phyloP scores from a whole-genome alignment of 2,113 vertebrate genomes.

The Chitala chitala region DNA sequence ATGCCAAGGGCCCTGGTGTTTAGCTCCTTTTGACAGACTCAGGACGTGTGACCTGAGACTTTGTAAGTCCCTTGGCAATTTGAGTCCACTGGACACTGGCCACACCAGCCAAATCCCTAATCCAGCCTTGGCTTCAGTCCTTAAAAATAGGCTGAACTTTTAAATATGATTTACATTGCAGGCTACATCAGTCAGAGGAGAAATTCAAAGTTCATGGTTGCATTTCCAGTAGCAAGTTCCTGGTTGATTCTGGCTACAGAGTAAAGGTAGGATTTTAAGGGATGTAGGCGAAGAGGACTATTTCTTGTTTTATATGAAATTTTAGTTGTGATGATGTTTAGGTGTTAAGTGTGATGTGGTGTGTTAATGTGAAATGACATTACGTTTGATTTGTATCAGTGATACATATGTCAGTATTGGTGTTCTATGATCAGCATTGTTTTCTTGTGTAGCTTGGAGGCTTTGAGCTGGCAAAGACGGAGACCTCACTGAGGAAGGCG shows the following conservation, averaged over 20 bases:
- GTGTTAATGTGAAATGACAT: not conserved
- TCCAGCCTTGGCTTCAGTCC: not conserved
- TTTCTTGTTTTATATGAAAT: too few species aligned
- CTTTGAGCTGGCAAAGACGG: conserved; percentile 75
- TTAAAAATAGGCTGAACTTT: not conserved
- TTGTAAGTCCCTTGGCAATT: too few species aligned
- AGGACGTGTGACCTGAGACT: too few species aligned
- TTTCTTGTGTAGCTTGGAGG: conserved; percentile 65
- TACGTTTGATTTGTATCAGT: too few species aligned
- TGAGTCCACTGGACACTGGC: too few species aligned
- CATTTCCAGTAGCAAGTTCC: conserved; percentile 75
- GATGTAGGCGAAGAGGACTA: too few species aligned
- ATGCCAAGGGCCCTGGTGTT: too few species aligned
- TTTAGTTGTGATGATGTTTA: too few species aligned
- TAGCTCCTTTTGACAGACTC: too few species aligned
- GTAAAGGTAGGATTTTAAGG: conserved; percentile 68
- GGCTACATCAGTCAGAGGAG: conserved; percentile 71
- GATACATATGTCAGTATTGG: not conserved
- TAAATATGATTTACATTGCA: conserved; percentile 36
- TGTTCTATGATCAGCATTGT: too few species aligned
- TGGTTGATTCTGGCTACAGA: conserved; percentile 68
- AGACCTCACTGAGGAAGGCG: conserved; percentile 67
- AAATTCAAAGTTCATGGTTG: conserved; percentile 69
- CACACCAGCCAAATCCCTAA: too few species aligned
- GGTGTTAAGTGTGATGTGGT: not conserved